Evolutionary conservation across 2,888 invertebrate species (phyloP).

Genomic region (Odontocerum albicorne): DNA sequence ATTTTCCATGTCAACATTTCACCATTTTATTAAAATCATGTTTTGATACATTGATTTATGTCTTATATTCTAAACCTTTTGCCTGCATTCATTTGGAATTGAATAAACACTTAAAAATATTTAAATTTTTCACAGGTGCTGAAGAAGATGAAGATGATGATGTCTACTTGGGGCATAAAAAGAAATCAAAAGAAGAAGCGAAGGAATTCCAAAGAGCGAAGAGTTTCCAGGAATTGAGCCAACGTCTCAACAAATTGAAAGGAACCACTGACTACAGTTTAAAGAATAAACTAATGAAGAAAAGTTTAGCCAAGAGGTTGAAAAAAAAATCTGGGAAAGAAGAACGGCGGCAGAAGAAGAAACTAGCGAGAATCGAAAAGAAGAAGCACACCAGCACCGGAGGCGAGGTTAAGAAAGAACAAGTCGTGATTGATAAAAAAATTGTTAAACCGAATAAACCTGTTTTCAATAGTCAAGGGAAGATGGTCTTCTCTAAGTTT

Average conservation of each 20-base stretch:
- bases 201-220: conserved; percentile 55
- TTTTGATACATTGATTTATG: too few species aligned
- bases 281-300: conserved; percentile 67
- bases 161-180: conserved; percentile 37
- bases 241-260: conserved; percentile 63
- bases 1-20: too few species aligned
- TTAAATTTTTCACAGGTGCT: conserved; percentile 34
- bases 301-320: conserved; percentile 65
- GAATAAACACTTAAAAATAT: neutral
- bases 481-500: conserved; percentile 90
- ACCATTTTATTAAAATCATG: too few species aligned
- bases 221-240: conserved; percentile 65
- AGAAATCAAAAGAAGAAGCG: conserved; percentile 40
- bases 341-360: conserved; percentile 51
- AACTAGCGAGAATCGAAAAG: conserved; percentile 43
- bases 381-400: conserved; percentile 42
- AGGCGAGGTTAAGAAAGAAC: conserved; percentile 40
- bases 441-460: conserved; percentile 60
- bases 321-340: conserved; percentile 67
- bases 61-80: too few species aligned
- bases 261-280: conserved; percentile 63
- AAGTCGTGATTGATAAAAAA: conserved; percentile 43
- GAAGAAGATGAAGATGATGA: conserved; percentile 47
- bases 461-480: conserved; percentile 82
- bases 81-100: neutral